Evolutionary conservation across 1,140 invertebrate genomes (phyloP), one percentile per base, ranked within the genome.

Genomic region (Hestina assimilis): DNA sequence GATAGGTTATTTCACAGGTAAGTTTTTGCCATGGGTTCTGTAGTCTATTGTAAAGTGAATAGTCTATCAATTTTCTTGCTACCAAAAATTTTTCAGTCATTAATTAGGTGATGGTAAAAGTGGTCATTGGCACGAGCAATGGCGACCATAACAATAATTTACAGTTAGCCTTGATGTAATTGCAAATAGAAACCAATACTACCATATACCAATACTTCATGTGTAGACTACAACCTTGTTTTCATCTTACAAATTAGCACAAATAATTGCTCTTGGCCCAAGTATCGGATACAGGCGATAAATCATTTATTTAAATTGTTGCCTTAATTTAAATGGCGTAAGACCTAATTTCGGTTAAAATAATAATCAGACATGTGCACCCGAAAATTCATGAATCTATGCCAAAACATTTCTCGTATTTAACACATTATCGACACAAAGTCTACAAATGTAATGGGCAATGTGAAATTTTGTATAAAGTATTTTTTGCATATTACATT

Each of bases 211-310:
- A 7, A 35, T 38, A 33, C 45, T 21, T 33, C 29, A 47, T 54
- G 3, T 43, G 12, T 9, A 51, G 26, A 45, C 14, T 53, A 29
- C 42, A 29, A 11, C 17, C 33, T 31, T 47, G 33, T 56, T 23
- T 54, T 46, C 24, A 45, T 8, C 20, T 3, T 50, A 46, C 52
- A 55, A 46, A 55, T 55, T 55, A 55, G 31, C 20, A 38, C 42
- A 55, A 53, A 28, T 46, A 46, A 55, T 55, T 55, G 12, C 43
- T 28, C 31, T 47, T 47, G 53, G 42, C 53, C 23, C 8, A 45
- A n/a, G 9, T 28, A 11, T 23, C 9, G 8, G 3, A 38, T 12
- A 33, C 15, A 31, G 11, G 4, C 9, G 5, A 17, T 19, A n/a
- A 3, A 2, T 9, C 12, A n/a, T n/a, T n/a, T 8, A 11, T 19